Evolutionary conservation across 2,797 vertebrate species (phyloP), one percentile per base, ranked within the genome.

Genomic region (Hyperoplus lanceolatus): DNA sequence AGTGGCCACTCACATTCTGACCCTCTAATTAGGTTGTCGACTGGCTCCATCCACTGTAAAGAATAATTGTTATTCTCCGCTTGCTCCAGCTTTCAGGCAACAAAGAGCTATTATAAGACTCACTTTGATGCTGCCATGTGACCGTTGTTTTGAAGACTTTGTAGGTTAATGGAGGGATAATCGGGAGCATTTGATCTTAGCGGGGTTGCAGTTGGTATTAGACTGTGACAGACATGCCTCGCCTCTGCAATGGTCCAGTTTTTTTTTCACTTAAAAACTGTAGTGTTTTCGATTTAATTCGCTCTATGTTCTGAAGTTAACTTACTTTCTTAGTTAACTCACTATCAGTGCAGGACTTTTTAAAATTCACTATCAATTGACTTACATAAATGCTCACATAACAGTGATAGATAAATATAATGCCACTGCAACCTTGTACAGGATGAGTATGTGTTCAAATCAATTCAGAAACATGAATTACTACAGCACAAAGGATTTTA

Each of bases 101-200:
- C 89, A 93, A 90, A 84, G 86, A 81, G 84, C 85, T 87, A 79
- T 91, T 89, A 81, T 77, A 80, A 88, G 88, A 84, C 82, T 77
- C 73, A 83, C 92, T 90, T 89, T 94, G 89, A 92, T 92, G 89
- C 83, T 57, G 78, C 84, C 86, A 92, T 85, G 87, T 89, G 92
- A 90, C 71, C 5, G 64, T 83, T 89, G 85, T 90, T 89, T 79
- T 70, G 86, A 80, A 65, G 76, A 83, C 81, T 90, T 90, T 89
- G 89, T 86, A 90, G 90, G 90, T 91, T 92, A 94, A 94, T 92
- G 88, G 85, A 75, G 62, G 89, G 87, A 90, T 93, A 93, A 94
- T 92, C 88, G 2, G 43, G 57, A 77, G 64, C 75, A 81, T 90
- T 91, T 92, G 84, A 92, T 91, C 89, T 87, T 61, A 12, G 85